Percentiles rank a stretch among this genome's conserved stretches.
Conservation (phyloP, 2,797 vertebrate species). For the Choloepus didactylus region DNA sequence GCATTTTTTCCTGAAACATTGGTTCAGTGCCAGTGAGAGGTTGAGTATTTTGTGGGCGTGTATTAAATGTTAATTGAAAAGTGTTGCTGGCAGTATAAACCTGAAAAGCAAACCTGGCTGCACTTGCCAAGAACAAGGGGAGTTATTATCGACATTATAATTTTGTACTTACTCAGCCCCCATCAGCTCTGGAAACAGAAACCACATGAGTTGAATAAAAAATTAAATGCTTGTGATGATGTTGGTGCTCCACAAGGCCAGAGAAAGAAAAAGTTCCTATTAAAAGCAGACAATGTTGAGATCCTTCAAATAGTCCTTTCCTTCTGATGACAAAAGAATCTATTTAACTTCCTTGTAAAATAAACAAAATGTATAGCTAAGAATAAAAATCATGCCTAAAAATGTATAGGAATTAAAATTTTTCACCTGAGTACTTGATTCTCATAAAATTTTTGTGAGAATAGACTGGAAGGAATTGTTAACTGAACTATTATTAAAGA, state of each 20-base stretch:
- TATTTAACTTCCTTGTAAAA: slow-evolving; percentile 31
- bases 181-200: slow-evolving; percentile 34
- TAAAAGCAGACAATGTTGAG: not conserved
- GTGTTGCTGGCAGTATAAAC: slow-evolving; percentile 52
- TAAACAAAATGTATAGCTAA: not conserved
- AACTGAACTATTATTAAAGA: not conserved
- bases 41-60: slow-evolving; percentile 27
- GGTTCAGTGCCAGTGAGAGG: slow-evolving; percentile 51
- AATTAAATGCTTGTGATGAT: not conserved
- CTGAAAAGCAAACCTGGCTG: slow-evolving; percentile 55
- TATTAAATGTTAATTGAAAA: slow-evolving; percentile 77
- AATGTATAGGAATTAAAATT: not conserved
- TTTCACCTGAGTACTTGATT: slow-evolving; percentile 16
- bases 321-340: not conserved
- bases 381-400: not conserved
- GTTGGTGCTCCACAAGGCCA: not conserved
- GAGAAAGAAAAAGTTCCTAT: not conserved
- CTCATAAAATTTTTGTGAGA: not conserved
- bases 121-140: slow-evolving; percentile 71
- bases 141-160: slow-evolving; percentile 65
- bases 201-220: slow-evolving; percentile 33
- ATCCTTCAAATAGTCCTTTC: not conserved
- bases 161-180: slow-evolving; percentile 66
- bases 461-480: not conserved
- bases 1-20: slow-evolving; percentile 37